phyloP scores from a whole-genome alignment of 2,888 invertebrate species.

The Eucriotettix oculatus region DNA sequence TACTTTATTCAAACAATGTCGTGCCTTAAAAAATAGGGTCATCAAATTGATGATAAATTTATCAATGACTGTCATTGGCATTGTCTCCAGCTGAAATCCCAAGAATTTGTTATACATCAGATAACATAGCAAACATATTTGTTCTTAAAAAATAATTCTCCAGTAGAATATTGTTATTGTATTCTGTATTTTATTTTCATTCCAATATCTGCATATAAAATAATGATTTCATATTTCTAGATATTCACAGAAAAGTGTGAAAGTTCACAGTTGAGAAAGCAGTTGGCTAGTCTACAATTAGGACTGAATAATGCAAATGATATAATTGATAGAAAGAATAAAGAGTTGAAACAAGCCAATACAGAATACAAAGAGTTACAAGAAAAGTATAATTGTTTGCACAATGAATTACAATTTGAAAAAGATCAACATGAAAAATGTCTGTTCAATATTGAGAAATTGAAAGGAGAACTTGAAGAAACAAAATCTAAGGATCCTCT shows the following conservation, averaged over 20 bases:
- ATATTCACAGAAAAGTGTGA: conserved; percentile 14
- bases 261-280: conserved; percentile 12
- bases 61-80: too few species aligned
- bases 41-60: too few species aligned
- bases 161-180: too few species aligned
- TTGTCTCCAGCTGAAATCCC: too few species aligned
- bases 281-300: conserved; percentile 12
- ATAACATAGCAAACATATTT: too few species aligned
- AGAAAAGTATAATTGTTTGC: conserved; percentile 7
- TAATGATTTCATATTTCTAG: conserved; percentile 1
- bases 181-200: too few species aligned
- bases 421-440: conserved; percentile 12
- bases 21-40: too few species aligned
- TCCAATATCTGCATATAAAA: too few species aligned
- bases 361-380: conserved; percentile 10
- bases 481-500: conserved; percentile 9
- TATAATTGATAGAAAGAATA: conserved; percentile 11
- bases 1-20: too few species aligned
- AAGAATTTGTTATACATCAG: too few species aligned
- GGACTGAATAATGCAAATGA: conserved; percentile 14
- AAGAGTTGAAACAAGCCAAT: conserved; percentile 11
- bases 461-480: conserved; percentile 12
- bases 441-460: conserved; percentile 4
- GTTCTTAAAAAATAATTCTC: too few species aligned
- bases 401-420: conserved; percentile 11